phyloP scores from a whole-genome alignment of 2,888 invertebrate species.

The Coelogynopora nodosa region DNA sequence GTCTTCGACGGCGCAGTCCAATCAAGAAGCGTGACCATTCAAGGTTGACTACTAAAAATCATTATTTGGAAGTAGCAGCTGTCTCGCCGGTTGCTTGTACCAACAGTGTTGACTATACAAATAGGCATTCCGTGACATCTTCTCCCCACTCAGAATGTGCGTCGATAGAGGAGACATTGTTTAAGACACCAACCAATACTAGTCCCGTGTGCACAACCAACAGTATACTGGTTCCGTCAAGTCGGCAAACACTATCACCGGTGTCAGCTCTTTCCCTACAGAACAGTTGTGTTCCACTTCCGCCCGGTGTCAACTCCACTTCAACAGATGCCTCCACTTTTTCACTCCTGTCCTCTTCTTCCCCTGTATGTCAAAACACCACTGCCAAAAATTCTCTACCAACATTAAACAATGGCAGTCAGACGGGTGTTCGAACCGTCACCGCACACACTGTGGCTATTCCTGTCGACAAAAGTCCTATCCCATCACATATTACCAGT shows the following conservation, averaged over 20 bases:
- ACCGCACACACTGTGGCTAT: slow-evolving; percentile 34
- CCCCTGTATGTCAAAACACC: background rate
- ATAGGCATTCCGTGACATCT: background rate
- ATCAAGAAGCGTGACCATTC: background rate
- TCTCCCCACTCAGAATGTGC: background rate
- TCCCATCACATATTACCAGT: background rate
- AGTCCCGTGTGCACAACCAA: background rate
- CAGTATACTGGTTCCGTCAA: too few species aligned
- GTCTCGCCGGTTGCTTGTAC: background rate
- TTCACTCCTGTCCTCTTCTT: background rate
- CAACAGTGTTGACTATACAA: slow-evolving; percentile 11
- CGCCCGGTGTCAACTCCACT: background rate
- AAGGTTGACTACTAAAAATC: background rate
- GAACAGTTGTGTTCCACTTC: background rate
- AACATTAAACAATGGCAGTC: background rate
- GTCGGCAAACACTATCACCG: background rate
- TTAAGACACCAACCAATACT: background rate
- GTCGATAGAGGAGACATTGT: background rate
- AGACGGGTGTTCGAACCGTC: slow-evolving; percentile 14
- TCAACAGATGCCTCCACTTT: background rate
- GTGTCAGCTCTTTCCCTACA: background rate
- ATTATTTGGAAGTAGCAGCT: background rate
- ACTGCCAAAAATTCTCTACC: background rate
- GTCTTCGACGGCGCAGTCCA: background rate
- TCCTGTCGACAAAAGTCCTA: slow-evolving; percentile 15